Evolutionary conservation across 2,888 invertebrate genomes (phyloP).

Genomic region (Ochropleura plecta): DNA sequence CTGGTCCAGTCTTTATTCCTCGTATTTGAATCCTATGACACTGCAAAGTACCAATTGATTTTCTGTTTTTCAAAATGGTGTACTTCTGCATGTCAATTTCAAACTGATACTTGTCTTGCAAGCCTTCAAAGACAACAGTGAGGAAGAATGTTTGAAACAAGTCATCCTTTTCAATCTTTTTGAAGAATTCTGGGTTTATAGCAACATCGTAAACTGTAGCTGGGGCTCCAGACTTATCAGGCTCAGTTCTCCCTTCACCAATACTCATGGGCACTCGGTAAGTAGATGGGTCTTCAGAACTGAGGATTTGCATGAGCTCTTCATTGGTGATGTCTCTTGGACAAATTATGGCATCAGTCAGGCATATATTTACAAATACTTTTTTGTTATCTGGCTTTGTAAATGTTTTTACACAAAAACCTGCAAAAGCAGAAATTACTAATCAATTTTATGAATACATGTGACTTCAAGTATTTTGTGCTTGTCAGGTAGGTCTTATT

Average conservation of each 20-base stretch:
- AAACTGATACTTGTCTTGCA: constrained; percentile 94
- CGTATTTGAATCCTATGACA: constrained; percentile 94
- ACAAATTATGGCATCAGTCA: constrained; percentile 93
- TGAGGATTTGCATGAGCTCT: constrained; percentile 92
- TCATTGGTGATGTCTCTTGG: constrained; percentile 93
- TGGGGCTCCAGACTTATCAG: constrained; percentile 94
- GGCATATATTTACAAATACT: constrained; percentile 96
- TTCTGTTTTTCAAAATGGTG: constrained; percentile 93
- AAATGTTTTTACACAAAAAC: constrained; percentile 94
- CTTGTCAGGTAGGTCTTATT: neutral
- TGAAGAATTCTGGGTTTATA: constrained; percentile 94
- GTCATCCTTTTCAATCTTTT: constrained; percentile 93
- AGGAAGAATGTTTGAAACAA: constrained; percentile 95
- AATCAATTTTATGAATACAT: neutral
- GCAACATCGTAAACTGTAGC: constrained; percentile 96
- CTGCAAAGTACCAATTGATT: constrained; percentile 93
- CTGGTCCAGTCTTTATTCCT: constrained; percentile 88
- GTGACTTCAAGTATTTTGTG: neutral
- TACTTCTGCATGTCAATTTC: constrained; percentile 92
- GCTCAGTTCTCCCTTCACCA: constrained; percentile 94
- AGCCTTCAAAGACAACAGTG: constrained; percentile 94
- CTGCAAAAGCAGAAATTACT: constrained; percentile 81
- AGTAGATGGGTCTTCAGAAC: constrained; percentile 92
- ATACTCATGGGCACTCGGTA: constrained; percentile 97
- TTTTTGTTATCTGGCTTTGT: constrained; percentile 92